Percentiles rank a stretch among this genome's conserved stretches.
phyloP scores from a whole-genome alignment of 2,113 vertebrate species.

The Phasianus colchicus region DNA sequence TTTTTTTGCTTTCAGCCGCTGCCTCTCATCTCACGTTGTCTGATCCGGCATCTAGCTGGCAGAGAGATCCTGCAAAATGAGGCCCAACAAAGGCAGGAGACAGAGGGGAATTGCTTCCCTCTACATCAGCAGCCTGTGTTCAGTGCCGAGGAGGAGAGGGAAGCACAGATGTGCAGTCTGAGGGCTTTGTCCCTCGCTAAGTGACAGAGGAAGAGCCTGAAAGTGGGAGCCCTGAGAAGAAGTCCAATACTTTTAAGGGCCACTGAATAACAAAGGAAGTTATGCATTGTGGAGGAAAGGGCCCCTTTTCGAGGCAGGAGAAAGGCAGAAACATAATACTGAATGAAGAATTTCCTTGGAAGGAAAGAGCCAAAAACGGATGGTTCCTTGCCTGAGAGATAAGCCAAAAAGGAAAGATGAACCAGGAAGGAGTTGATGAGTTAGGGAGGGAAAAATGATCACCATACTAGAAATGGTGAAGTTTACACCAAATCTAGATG shows the following conservation, averaged over 20 bases:
- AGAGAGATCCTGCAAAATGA: background rate
- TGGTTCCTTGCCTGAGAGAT: background rate
- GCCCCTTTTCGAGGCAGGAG: background rate
- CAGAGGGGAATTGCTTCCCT: background rate
- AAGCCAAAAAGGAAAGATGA: background rate
- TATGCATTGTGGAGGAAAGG: background rate
- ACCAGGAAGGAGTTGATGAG: background rate
- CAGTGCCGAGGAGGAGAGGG: background rate
- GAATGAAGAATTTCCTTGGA: background rate
- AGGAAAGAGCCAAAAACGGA: background rate
- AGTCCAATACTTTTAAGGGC: background rate
- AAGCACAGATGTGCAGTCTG: accelerated
- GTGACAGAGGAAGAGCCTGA: background rate
- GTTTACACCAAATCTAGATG: background rate
- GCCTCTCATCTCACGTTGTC: constrained; percentile 13
- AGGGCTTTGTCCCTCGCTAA: background rate
- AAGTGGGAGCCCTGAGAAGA: background rate
- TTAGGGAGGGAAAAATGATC: constrained; percentile 1
- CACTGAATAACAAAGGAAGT: background rate
- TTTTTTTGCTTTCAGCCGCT: constrained; percentile 40
- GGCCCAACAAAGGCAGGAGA: constrained; percentile 9
- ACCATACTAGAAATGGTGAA: background rate
- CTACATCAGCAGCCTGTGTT: background rate
- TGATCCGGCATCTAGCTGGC: constrained; percentile 8
- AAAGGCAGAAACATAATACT: background rate